Evolutionary conservation across 2,797 vertebrate genomes (phyloP), one percentile per base, ranked within the genome.

Genomic region (Centroberyx gerrardi): DNA sequence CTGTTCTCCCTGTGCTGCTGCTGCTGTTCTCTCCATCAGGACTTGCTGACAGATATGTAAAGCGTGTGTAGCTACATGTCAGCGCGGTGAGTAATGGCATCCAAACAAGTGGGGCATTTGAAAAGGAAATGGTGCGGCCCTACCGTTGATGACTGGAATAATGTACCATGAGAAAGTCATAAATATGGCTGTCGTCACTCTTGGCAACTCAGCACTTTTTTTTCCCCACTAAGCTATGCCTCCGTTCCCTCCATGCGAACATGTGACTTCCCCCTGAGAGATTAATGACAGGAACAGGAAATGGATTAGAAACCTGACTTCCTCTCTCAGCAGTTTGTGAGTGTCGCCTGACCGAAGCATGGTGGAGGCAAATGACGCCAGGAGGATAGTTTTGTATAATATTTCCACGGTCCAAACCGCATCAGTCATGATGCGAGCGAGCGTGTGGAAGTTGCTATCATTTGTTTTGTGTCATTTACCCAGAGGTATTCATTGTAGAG

Each of bases 51-150:
- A 13, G 72, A 40, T 61, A 64, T 68, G 71, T 70, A 74, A 79
- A 80, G 59, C 66, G 40, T 55, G 59, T 46, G 36, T 76, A 64
- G 76, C 66, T 58, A 67, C 59, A 78, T 69, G 69, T 42, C 62
- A 44, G 51, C 72, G 71, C 42, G 48, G 67, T 87, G 80, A 88
- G 73, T 88, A 83, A 90, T 87, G 78, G 69, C 18, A 67, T 55
- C 59, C 59, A 67, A 79, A 79, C 52, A 64, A 76, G 63, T 54
- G 51, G 66, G 68, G 62, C 36, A 73, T 65, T 59, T 22, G 40
- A 79, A 82, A 69, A 63, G 62, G 72, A 87, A 84, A 81, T 82
- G 61, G 76, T 68, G 75, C 63, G 5, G 61, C 48, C 72, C 56
- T 3, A 36, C 62, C 48, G 53, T 72, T 72, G 75, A 82, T 85